A percentile compares a stretch with the other conserved stretches of the same genome.
phyloP scores from a whole-genome alignment of 2,797 vertebrate species.

The Melanotaenia pygmaea region DNA sequence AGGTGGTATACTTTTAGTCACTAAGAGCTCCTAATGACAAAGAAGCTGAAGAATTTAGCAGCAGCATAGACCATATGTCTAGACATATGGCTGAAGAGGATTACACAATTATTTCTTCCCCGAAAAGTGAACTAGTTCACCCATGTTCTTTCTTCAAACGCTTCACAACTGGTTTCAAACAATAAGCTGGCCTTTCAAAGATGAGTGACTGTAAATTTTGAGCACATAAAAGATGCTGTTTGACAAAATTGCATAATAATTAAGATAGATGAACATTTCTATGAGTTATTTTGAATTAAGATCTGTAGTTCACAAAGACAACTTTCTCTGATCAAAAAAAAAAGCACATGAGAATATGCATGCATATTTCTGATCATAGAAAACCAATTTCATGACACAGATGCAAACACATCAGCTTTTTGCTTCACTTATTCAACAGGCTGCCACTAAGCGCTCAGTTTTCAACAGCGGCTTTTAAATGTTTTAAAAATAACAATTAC shows the following conservation, averaged over 20 bases:
- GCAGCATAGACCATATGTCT: conserved; percentile 57
- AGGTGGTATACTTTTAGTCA: conserved; percentile 29
- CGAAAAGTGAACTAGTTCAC: conserved; percentile 35
- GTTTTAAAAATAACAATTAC: conserved; percentile 24
- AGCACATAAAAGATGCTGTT: not conserved
- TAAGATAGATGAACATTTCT: not conserved
- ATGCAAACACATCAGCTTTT: conserved; percentile 15
- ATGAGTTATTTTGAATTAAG: not conserved
- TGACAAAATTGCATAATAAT: not conserved
- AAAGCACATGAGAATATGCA: not conserved
- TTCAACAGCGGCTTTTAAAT: not conserved
- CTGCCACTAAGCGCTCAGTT: conserved; percentile 14
- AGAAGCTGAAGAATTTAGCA: conserved; percentile 23
- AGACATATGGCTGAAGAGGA: conserved; percentile 61
- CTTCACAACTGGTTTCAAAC: not conserved
- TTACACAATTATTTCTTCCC: conserved; percentile 66
- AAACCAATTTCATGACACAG: not conserved
- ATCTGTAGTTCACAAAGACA: not conserved
- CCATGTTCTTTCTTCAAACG: conserved; percentile 1
- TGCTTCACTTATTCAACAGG: conserved; percentile 20
- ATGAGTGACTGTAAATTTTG: not conserved
- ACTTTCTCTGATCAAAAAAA: not conserved
- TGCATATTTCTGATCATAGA: not conserved
- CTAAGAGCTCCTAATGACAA: conserved; percentile 23
- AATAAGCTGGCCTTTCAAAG: conserved; percentile 1